A percentile compares a stretch with the other conserved stretches of the same genome.
phyloP scores from a whole-genome alignment of 2,113 vertebrate genomes.

The Charadrius vociferus region DNA sequence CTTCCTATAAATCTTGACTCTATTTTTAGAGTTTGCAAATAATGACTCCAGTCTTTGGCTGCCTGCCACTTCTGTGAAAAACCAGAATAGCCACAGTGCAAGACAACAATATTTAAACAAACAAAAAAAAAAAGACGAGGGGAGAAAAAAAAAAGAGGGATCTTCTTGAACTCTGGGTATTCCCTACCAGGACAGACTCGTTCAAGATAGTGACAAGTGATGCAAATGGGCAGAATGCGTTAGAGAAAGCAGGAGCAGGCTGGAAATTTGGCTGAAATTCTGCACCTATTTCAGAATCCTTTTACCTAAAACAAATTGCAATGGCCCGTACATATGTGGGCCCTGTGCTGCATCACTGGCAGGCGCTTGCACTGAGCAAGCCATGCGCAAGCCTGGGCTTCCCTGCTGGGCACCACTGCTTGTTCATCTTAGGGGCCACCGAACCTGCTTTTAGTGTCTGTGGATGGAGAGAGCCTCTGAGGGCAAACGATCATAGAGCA shows the following conservation, averaged over 20 bases:
- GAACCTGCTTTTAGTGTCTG: background rate
- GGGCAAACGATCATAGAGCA: background rate
- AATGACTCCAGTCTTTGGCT: slow-evolving; percentile 80
- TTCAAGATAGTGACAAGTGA: background rate
- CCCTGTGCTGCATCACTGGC: background rate
- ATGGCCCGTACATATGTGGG: rapidly evolving
- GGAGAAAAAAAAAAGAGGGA: background rate
- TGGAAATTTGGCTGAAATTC: background rate
- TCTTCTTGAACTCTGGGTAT: slow-evolving; percentile 30
- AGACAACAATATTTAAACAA: slow-evolving; percentile 55
- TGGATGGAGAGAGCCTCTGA: background rate
- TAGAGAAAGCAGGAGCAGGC: background rate
- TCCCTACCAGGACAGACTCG: background rate
- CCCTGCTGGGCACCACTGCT: background rate
- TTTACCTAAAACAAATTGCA: background rate
- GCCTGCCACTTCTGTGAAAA: slow-evolving; percentile 79
- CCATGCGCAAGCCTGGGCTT: background rate
- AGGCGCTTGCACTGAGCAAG: background rate
- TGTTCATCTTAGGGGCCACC: background rate
- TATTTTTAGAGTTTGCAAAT: slow-evolving; percentile 85
- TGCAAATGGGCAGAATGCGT: background rate
- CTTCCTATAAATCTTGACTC: slow-evolving; percentile 81
- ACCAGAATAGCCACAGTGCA: slow-evolving; percentile 66
- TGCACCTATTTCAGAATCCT: background rate
- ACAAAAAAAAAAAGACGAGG: no score